A percentile compares a stretch with the other conserved stretches of the same genome.
Evolutionary conservation across 2,113 vertebrate species (phyloP).

Genomic region (Thinocorus orbignyianus): DNA sequence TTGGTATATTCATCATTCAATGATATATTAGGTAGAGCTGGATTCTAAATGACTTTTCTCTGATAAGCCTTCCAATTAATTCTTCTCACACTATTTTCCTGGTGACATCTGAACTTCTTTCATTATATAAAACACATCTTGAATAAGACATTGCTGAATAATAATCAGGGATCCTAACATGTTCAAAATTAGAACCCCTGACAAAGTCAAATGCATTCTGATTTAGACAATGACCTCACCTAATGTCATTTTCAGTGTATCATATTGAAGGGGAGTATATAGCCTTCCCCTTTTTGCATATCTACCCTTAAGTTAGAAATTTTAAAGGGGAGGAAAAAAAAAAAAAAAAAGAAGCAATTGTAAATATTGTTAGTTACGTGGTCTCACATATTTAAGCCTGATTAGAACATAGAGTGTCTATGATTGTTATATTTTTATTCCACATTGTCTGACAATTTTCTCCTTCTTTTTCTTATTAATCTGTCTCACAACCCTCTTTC

Average conservation of each 20-base stretch:
- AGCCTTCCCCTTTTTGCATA: neutral
- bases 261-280: conserved; percentile 44
- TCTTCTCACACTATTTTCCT: conserved; percentile 86
- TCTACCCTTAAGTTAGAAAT: conserved; percentile 23
- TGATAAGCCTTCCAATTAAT: conserved; percentile 93
- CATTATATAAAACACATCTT: conserved; percentile 83
- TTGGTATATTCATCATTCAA: conserved; percentile 84
- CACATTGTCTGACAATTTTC: neutral
- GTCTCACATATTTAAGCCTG: neutral
- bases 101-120: conserved; percentile 84
- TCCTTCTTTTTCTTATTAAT: neutral
- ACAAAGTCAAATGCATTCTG: conserved; percentile 75
- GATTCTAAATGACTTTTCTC: conserved; percentile 85
- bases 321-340: conserved; percentile 28
- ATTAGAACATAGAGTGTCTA: neutral
- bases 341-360: conserved; percentile 1
- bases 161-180: conserved; percentile 76
- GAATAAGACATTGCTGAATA: conserved; percentile 78
- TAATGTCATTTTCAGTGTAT: conserved; percentile 71
- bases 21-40: conserved; percentile 83
- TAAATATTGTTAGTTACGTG: neutral
- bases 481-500: neutral
- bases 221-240: conserved; percentile 75
- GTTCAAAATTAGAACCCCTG: conserved; percentile 73
- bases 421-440: neutral